Conservation (phyloP, 2,888 invertebrate genomes). For the Drosophila cracens region DNA sequence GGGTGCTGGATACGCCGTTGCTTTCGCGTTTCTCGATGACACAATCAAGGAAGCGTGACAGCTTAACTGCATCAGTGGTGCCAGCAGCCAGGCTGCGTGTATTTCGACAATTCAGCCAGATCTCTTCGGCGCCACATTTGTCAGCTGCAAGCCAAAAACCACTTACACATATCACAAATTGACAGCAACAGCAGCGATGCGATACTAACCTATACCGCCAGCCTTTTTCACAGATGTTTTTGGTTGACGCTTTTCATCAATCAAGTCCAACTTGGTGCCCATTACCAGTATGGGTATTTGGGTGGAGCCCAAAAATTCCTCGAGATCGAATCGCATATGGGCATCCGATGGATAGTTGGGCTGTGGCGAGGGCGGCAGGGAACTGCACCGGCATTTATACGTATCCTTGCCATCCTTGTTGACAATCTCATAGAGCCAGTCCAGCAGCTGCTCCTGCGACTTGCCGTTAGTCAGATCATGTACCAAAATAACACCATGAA, state of each 20-base stretch:
- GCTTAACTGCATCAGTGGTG: constrained; percentile 96
- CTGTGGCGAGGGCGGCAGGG: constrained; percentile 44
- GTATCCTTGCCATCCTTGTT: constrained; percentile 88
- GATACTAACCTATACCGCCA: constrained; percentile 82
- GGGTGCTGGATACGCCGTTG: constrained; percentile 12
- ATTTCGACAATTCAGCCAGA: constrained; percentile 91
- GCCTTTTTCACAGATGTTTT: constrained; percentile 80
- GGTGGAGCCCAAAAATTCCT: constrained; percentile 93
- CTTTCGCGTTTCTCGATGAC: constrained; percentile 85
- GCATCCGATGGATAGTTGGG: constrained; percentile 38
- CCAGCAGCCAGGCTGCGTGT: constrained; percentile 95
- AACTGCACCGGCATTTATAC: constrained; percentile 58
- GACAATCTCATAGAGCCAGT: constrained; percentile 96
- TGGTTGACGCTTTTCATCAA: constrained; percentile 89
- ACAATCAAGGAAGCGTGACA: constrained; percentile 97
- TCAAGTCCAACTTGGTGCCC: constrained; percentile 96
- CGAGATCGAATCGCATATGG: constrained; percentile 88
- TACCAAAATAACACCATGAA: constrained; percentile 97
- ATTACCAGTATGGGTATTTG: constrained; percentile 97
- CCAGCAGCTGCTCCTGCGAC: constrained; percentile 96
- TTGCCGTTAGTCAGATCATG: constrained; percentile 98
- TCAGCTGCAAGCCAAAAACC: constrained; percentile 87
- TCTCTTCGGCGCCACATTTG: constrained; percentile 97
- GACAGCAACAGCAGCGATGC: background rate
- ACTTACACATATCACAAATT: background rate